Evolutionary conservation across 2,888 invertebrate genomes (phyloP).

Genomic region (Polydrusus pterygomalis): DNA sequence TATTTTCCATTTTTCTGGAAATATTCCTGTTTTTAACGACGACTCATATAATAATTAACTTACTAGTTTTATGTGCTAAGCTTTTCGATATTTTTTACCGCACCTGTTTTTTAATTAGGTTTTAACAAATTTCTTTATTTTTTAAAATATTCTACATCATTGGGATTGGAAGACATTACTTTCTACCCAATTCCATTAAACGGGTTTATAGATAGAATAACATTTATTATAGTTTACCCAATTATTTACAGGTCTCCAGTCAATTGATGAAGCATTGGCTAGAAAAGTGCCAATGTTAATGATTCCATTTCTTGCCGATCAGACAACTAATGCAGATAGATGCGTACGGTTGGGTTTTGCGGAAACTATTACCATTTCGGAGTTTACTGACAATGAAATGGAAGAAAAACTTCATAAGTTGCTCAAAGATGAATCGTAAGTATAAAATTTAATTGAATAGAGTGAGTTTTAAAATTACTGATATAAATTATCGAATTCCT

Average conservation of each 20-base stretch:
- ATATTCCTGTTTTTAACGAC: too few species aligned
- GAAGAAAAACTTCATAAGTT: slow-evolving; percentile 60
- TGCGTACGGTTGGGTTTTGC: slow-evolving; percentile 58
- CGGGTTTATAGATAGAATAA: background rate
- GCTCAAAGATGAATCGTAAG: slow-evolving; percentile 61
- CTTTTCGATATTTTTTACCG: too few species aligned
- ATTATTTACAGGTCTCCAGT: slow-evolving; percentile 57
- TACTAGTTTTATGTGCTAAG: too few species aligned
- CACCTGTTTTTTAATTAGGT: too few species aligned
- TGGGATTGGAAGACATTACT: too few species aligned
- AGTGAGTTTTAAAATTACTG: too few species aligned
- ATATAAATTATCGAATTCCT: too few species aligned
- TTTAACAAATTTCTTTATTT: too few species aligned
- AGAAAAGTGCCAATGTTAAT: slow-evolving; percentile 61
- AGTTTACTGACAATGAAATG: slow-evolving; percentile 61
- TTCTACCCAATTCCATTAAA: too few species aligned
- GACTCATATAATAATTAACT: too few species aligned
- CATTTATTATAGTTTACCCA: background rate
- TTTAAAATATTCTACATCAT: too few species aligned
- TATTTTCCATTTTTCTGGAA: too few species aligned
- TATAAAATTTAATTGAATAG: slow-evolving; percentile 39
- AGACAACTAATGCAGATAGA: slow-evolving; percentile 60
- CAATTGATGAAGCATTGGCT: slow-evolving; percentile 62
- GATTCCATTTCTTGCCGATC: slow-evolving; percentile 64
- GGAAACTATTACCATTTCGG: slow-evolving; percentile 57